Evolutionary conservation across 2,113 vertebrate genomes (phyloP).

Genomic region (Quiscalus mexicanus): DNA sequence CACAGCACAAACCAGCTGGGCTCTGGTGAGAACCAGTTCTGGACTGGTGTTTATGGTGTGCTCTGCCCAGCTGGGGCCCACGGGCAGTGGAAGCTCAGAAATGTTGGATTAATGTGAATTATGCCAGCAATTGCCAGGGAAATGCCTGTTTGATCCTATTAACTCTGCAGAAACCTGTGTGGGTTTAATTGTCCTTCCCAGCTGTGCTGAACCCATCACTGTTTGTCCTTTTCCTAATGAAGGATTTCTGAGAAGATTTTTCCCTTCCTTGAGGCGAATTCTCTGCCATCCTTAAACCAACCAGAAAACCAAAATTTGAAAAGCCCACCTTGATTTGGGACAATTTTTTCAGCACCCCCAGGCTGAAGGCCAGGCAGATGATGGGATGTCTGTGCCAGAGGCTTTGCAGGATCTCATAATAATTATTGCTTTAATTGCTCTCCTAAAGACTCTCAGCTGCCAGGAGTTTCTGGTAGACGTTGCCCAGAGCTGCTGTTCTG

Average conservation of each 20-base stretch:
- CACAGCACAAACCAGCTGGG: background rate
- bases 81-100: background rate
- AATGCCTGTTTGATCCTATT: background rate
- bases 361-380: background rate
- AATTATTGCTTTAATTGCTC: background rate
- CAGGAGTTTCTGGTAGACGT: background rate
- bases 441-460: background rate
- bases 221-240: background rate
- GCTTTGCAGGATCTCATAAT: background rate
- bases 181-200: background rate
- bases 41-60: background rate
- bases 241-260: background rate
- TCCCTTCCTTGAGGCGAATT: background rate
- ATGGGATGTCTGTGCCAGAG: background rate
- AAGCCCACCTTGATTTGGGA: background rate
- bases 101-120: background rate
- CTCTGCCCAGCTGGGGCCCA: background rate
- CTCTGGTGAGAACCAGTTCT: background rate
- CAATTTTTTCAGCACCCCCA: background rate
- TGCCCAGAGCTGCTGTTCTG: background rate
- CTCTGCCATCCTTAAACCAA: background rate
- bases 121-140: background rate
- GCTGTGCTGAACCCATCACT: background rate
- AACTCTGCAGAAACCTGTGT: background rate
- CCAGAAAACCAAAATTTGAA: background rate